A percentile compares a stretch with the other conserved stretches of the same genome.
phyloP scores from a whole-genome alignment of 2,888 invertebrate species.

The Apamea crenata region DNA sequence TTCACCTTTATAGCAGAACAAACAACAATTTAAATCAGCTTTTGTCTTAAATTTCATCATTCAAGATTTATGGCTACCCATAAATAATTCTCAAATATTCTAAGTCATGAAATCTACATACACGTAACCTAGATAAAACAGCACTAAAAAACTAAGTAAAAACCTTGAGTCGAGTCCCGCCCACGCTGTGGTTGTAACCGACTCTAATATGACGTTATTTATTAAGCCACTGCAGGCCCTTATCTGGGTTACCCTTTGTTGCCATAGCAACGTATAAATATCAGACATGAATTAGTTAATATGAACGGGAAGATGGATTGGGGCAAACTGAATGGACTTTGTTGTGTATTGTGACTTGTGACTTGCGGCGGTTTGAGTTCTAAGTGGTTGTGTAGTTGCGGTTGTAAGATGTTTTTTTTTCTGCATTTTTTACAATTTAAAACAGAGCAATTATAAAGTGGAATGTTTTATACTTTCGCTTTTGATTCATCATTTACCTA shows the following conservation, averaged over 20 bases:
- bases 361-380: slow-evolving; percentile 19
- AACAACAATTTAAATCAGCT: slow-evolving; percentile 10
- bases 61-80: slow-evolving; percentile 36
- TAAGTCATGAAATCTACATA: slow-evolving; percentile 48
- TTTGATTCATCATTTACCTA: too few relatives aligned
- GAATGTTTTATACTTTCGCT: neutral
- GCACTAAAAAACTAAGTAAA: slow-evolving; percentile 61
- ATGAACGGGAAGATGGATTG: slow-evolving; percentile 77
- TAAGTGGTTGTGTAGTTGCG: slow-evolving; percentile 17
- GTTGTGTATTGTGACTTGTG: slow-evolving; percentile 54
- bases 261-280: slow-evolving; percentile 78
- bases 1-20: slow-evolving; percentile 14
- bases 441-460: neutral
- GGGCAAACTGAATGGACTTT: slow-evolving; percentile 71
- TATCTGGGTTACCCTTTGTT: slow-evolving; percentile 82
- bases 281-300: slow-evolving; percentile 80
- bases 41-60: slow-evolving; percentile 37
- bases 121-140: slow-evolving; percentile 65
- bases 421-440: rapidly evolving
- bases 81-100: slow-evolving; percentile 49
- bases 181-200: slow-evolving; percentile 76
- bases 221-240: slow-evolving; percentile 79
- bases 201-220: slow-evolving; percentile 87
- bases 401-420: neutral
- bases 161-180: slow-evolving; percentile 67